Conservation (phyloP, 2,888 invertebrate genomes). For the Nematopogon swammerdamellus region DNA sequence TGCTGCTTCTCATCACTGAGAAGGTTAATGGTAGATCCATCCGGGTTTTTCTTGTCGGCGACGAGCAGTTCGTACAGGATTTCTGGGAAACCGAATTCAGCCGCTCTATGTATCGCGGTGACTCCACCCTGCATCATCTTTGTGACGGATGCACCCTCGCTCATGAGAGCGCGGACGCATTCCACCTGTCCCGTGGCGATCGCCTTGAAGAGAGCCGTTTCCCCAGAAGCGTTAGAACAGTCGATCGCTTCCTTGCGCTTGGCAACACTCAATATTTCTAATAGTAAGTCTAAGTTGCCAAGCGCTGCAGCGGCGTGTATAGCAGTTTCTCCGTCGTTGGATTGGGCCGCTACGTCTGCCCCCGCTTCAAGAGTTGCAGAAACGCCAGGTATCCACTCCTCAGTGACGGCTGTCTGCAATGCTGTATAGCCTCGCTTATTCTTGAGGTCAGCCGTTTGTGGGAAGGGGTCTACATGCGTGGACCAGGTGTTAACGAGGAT, state of each 20-base stretch:
- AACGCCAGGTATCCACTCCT: slow-evolving; percentile 22
- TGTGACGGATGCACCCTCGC: slow-evolving; percentile 26
- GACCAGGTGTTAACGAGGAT: slow-evolving; percentile 34
- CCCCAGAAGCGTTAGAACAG: slow-evolving; percentile 13
- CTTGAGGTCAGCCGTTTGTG: slow-evolving; percentile 40
- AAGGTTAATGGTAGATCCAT: slow-evolving; percentile 11
- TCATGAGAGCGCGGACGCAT: slow-evolving; percentile 18
- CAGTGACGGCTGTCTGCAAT: slow-evolving; percentile 20
- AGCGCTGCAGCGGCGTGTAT: slow-evolving; percentile 24
- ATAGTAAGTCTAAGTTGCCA: slow-evolving; percentile 19
- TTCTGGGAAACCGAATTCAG: slow-evolving; percentile 49
- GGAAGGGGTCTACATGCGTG: slow-evolving; percentile 30
- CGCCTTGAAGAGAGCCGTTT: slow-evolving; percentile 20
- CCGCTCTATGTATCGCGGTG: slow-evolving; percentile 60
- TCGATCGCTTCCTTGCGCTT: slow-evolving; percentile 18
- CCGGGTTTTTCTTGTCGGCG: slow-evolving; percentile 30
- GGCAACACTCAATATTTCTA: slow-evolving; percentile 20
- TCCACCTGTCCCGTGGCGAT: slow-evolving; percentile 16
- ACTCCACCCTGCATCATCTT: slow-evolving; percentile 37
- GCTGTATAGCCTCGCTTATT: slow-evolving; percentile 21
- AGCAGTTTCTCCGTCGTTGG: slow-evolving; percentile 18
- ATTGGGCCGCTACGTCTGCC: slow-evolving; percentile 16
- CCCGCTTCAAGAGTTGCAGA: slow-evolving; percentile 21
- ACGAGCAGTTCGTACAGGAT: slow-evolving; percentile 51
- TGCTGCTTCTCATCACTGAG: slow-evolving; percentile 14